phyloP scores from a whole-genome alignment of 2,797 vertebrate species.

The Tamandua tetradactyla region DNA sequence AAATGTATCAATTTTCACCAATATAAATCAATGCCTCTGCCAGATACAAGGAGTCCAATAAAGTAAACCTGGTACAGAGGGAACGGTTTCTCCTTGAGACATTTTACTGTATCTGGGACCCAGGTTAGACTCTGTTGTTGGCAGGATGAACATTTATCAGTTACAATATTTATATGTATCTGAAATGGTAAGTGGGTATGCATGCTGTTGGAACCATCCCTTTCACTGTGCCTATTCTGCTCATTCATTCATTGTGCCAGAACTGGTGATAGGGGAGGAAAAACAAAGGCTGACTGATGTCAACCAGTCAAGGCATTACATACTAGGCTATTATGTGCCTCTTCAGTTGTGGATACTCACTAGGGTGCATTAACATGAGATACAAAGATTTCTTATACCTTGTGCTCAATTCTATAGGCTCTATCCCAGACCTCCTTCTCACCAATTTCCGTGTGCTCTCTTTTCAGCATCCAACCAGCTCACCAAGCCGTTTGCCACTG shows the following conservation, averaged over 20 bases:
- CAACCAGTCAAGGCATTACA: background rate
- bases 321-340: background rate
- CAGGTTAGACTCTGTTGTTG: background rate
- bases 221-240: background rate
- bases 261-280: background rate
- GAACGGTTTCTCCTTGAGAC: background rate
- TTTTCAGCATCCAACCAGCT: background rate
- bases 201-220: background rate
- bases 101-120: background rate
- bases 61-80: background rate
- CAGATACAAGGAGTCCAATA: background rate
- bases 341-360: background rate
- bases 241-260: background rate
- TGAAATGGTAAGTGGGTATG: background rate
- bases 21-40: background rate
- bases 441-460: background rate
- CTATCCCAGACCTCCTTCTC: background rate
- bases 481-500: background rate
- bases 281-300: background rate
- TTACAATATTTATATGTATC: background rate
- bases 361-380: background rate
- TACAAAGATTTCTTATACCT: background rate
- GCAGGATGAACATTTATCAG: background rate
- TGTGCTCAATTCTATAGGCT: background rate
- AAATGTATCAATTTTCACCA: background rate